Conservation (phyloP, 2,888 invertebrate genomes). For the Philhelius pedissequus region DNA sequence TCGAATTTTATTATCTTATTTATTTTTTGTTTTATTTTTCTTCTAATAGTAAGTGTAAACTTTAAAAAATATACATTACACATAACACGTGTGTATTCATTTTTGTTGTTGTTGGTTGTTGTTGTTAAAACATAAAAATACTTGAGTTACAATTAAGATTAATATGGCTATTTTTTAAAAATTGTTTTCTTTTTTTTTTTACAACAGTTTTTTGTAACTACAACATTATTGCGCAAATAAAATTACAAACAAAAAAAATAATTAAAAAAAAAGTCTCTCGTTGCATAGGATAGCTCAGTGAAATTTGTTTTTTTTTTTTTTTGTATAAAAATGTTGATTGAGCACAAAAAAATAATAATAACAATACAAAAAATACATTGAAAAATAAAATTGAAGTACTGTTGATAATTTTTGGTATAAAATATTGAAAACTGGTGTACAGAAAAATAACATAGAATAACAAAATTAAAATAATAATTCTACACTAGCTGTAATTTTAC, state of each 20-base stretch:
- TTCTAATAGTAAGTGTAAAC: constrained; percentile 58
- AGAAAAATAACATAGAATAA: constrained; percentile 16
- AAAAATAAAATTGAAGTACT: constrained; percentile 39
- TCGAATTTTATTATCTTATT: constrained; percentile 51
- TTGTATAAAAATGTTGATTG: constrained; percentile 13
- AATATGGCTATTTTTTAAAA: constrained; percentile 64
- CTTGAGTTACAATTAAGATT: constrained; percentile 62
- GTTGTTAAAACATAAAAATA: constrained; percentile 60
- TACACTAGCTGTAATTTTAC: constrained; percentile 50
- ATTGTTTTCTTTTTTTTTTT: constrained; percentile 16
- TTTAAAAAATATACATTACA: constrained; percentile 67
- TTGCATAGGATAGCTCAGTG: constrained; percentile 66
- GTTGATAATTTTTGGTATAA: constrained; percentile 59
- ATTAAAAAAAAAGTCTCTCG: constrained; percentile 59
- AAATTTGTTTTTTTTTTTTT: constrained; percentile 33
- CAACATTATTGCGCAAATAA: constrained; percentile 28
- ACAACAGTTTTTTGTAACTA: constrained; percentile 26
- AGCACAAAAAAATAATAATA: constrained; percentile 38
- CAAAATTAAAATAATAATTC: constrained; percentile 31
- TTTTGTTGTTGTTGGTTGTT: constrained; percentile 6
- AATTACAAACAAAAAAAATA: constrained; percentile 24
- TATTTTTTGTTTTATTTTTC: constrained; percentile 2
- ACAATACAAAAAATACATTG: constrained; percentile 19
- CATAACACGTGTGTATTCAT: constrained; percentile 54
- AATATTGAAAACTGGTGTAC: constrained; percentile 41